phyloP scores from a whole-genome alignment of 2,888 invertebrate genomes.

The Melanostoma scalare region DNA sequence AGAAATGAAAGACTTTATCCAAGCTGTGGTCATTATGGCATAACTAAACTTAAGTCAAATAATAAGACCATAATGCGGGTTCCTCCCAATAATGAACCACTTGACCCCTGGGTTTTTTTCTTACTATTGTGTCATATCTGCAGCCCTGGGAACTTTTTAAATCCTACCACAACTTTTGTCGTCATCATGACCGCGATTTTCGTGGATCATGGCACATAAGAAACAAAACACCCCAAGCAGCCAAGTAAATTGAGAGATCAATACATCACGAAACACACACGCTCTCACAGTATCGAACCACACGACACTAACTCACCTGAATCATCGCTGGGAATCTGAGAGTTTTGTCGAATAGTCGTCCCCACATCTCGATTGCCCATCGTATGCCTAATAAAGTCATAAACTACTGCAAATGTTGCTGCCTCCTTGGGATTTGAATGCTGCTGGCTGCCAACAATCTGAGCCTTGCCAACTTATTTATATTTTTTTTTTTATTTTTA shows the following conservation, averaged over 20 bases:
- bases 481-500: conserved; percentile 24
- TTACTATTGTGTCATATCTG: neutral
- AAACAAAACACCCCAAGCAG: conserved; percentile 23
- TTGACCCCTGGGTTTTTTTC: conserved; percentile 19
- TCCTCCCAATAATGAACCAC: conserved; percentile 14
- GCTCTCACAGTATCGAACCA: conserved; percentile 38
- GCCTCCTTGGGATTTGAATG: conserved; percentile 71
- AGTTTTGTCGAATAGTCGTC: conserved; percentile 58
- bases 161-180: conserved; percentile 29
- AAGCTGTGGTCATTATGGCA: too few species aligned
- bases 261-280: conserved; percentile 69
- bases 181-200: conserved; percentile 53
- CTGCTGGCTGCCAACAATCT: conserved; percentile 58
- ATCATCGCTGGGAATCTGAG: conserved; percentile 58
- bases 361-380: conserved; percentile 67
- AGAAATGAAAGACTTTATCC: too few species aligned
- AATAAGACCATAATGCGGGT: neutral
- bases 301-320: conserved; percentile 56
- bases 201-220: conserved; percentile 55
- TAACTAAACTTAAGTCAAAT: too few species aligned
- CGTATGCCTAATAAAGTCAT: conserved; percentile 73
- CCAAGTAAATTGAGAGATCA: conserved; percentile 64
- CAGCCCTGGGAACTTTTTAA: conserved; percentile 50
- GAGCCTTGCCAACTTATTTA: conserved; percentile 34
- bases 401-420: conserved; percentile 71